phyloP scores from a whole-genome alignment of 2,888 invertebrate genomes.

The Drosophila stalkeri region DNA sequence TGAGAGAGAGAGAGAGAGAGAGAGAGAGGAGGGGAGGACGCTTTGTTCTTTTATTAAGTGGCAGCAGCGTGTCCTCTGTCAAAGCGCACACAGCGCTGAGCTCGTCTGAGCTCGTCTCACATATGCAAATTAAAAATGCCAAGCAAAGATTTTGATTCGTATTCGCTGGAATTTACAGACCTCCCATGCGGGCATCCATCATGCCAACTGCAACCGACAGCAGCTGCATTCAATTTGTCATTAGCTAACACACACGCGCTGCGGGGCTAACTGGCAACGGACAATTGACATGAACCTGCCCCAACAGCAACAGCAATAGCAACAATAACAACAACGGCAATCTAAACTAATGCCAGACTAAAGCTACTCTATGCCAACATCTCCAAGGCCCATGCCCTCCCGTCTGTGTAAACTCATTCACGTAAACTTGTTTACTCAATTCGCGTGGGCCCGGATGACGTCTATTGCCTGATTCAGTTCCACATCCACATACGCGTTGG shows the following conservation, averaged over 20 bases:
- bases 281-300: constrained; percentile 19
- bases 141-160: constrained; percentile 21
- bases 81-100: constrained; percentile 23
- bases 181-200: constrained; percentile 40
- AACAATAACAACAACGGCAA: neutral
- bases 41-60: constrained; percentile 65
- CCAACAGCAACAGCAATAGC: neutral
- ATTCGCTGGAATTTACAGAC: constrained; percentile 1
- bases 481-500: neutral
- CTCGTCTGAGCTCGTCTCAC: constrained; percentile 22
- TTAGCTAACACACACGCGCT: constrained; percentile 20
- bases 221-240: constrained; percentile 63
- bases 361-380: constrained; percentile 5
- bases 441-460: constrained; percentile 31
- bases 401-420: constrained; percentile 3
- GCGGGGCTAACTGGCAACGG: neutral
- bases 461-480: constrained; percentile 10
- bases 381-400: neutral
- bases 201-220: constrained; percentile 27
- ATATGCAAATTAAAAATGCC: constrained; percentile 60
- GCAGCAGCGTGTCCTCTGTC: constrained; percentile 37
- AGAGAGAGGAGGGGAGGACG: constrained; percentile 2
- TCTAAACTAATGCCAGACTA: constrained; percentile 23
- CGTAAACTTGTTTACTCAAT: constrained; percentile 41
- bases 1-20: neutral